Evolutionary conservation across 2,888 invertebrate genomes (phyloP).

Genomic region (Drosophila pseudotakahashii): DNA sequence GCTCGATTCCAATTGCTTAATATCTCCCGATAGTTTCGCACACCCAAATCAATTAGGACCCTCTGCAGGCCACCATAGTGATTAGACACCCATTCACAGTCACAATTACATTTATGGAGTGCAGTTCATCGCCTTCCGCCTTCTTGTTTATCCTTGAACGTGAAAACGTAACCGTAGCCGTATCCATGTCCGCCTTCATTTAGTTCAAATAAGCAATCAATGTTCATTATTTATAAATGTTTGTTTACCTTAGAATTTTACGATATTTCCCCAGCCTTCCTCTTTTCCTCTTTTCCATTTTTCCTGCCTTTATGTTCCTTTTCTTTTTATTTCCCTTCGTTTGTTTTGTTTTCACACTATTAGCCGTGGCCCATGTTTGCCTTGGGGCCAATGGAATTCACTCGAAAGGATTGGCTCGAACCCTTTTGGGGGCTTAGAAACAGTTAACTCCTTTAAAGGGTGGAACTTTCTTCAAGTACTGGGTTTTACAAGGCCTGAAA

Average conservation of each 20-base stretch:
- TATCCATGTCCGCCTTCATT: slow-evolving; percentile 49
- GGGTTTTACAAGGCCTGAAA: background rate
- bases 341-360: slow-evolving; percentile 45
- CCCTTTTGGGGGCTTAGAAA: slow-evolving; percentile 41
- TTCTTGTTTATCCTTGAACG: slow-evolving; percentile 3
- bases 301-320: slow-evolving; percentile 25
- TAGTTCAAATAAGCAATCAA: slow-evolving; percentile 78
- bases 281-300: background rate
- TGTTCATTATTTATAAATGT: slow-evolving; percentile 76
- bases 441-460: slow-evolving; percentile 24
- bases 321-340: slow-evolving; percentile 13
- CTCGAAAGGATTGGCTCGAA: slow-evolving; percentile 33
- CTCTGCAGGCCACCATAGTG: slow-evolving; percentile 11
- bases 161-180: slow-evolving; percentile 13
- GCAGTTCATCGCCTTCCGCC: slow-evolving; percentile 19
- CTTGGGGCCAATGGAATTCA: slow-evolving; percentile 22
- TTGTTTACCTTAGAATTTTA: slow-evolving; percentile 71
- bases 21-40: slow-evolving; percentile 5
- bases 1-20: background rate
- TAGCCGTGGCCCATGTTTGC: slow-evolving; percentile 36
- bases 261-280: slow-evolving; percentile 46
- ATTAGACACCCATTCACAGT: slow-evolving; percentile 6
- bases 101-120: slow-evolving; percentile 27
- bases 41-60: slow-evolving; percentile 65
- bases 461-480: slow-evolving; percentile 6